Evolutionary conservation across 2,113 vertebrate genomes (phyloP).

Genomic region (Panthera uncia): DNA sequence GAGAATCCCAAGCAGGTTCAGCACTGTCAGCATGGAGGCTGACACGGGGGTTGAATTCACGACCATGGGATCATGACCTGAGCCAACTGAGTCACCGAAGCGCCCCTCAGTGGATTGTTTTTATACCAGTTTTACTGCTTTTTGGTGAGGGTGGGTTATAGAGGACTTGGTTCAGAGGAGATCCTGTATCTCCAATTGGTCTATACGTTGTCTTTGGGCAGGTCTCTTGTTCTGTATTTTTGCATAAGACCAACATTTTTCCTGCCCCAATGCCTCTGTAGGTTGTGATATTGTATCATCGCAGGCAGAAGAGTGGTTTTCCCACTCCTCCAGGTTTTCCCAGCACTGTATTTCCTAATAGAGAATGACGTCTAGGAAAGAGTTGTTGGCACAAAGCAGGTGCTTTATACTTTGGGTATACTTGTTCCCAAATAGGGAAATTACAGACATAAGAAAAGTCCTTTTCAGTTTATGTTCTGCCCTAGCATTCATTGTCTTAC

Average conservation of each 20-base stretch:
- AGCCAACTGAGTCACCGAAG: too few relatives aligned
- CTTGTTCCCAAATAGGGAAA: neutral
- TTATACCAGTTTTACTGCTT: neutral
- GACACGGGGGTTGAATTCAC: too few relatives aligned
- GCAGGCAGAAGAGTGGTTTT: neutral
- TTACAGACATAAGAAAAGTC: neutral
- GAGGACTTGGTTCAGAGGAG: neutral
- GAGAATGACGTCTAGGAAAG: neutral
- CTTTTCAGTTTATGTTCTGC: neutral
- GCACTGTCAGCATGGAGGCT: too few relatives aligned
- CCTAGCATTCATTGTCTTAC: neutral
- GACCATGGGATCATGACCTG: too few relatives aligned
- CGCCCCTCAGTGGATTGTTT: neutral
- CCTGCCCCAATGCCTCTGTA: fast-evolving
- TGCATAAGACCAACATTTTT: neutral
- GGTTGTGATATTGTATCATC: neutral
- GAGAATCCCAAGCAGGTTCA: too few relatives aligned
- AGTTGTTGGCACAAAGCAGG: neutral
- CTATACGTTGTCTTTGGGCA: neutral
- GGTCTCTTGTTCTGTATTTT: neutral
- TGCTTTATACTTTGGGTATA: neutral
- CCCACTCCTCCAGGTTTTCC: neutral
- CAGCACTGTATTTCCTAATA: neutral
- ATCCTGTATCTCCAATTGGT: neutral
- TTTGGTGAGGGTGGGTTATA: neutral